Conservation (phyloP, 2,113 vertebrate species). For the Eurystomus gularis region DNA sequence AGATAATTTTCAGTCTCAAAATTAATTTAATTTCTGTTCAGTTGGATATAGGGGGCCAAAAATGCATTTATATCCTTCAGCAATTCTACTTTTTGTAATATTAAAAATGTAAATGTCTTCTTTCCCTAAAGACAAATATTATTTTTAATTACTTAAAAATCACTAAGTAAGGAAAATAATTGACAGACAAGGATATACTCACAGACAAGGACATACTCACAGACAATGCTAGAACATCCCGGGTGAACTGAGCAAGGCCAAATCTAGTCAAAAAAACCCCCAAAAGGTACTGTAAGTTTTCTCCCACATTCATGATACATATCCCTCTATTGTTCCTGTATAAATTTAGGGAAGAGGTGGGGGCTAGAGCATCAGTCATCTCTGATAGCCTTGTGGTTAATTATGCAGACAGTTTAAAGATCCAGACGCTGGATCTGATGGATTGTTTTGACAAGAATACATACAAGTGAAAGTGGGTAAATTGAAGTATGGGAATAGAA, state of each 20-base stretch:
- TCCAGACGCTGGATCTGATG: background rate
- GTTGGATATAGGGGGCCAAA: background rate
- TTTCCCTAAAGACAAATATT: background rate
- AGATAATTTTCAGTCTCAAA: background rate
- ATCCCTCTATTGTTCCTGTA: background rate
- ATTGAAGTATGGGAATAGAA: background rate
- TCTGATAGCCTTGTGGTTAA: background rate
- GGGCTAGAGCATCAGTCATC: rapidly evolving
- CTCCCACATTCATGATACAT: background rate
- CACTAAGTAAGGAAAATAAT: background rate
- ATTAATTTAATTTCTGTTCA: background rate
- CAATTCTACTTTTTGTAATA: background rate
- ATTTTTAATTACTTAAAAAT: background rate
- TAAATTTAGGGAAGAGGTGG: background rate
- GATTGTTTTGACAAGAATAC: background rate
- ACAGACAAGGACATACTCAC: background rate
- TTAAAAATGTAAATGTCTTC: background rate
- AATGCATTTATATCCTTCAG: background rate
- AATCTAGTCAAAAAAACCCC: background rate
- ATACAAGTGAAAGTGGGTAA: background rate
- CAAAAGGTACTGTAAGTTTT: background rate
- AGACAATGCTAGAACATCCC: background rate
- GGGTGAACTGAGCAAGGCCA: background rate
- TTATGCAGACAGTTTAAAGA: background rate
- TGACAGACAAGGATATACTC: background rate